Conservation (phyloP, 2,888 invertebrate genomes). For the Eutolmus rufibarbis region DNA sequence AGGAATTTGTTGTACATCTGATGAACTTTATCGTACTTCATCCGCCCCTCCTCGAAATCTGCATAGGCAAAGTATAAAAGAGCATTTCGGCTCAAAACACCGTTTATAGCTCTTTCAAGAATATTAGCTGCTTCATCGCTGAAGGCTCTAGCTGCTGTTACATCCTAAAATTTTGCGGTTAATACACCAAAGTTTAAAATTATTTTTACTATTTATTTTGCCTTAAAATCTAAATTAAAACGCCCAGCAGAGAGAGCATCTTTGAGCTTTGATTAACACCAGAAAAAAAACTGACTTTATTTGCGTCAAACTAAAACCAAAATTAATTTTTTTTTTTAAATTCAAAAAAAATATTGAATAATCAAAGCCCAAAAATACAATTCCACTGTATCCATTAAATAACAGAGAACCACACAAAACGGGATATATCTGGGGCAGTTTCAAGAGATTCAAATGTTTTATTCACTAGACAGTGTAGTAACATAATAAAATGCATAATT, state of each 20-base stretch:
- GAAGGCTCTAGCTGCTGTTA: constrained; percentile 89
- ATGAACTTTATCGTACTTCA: constrained; percentile 96
- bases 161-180: constrained; percentile 71
- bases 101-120: constrained; percentile 91
- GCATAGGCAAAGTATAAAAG: constrained; percentile 97
- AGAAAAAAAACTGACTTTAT: not conserved
- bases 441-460: constrained; percentile 38
- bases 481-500: constrained; percentile 7
- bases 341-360: not conserved
- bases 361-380: constrained; percentile 45
- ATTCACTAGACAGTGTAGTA: constrained; percentile 21
- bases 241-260: constrained; percentile 54
- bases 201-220: not conserved
- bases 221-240: constrained; percentile 54
- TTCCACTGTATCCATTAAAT: constrained; percentile 48
- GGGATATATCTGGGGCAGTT: constrained; percentile 32
- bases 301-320: not conserved
- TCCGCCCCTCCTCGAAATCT: constrained; percentile 96
- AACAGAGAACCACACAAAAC: constrained; percentile 36
- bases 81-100: constrained; percentile 89
- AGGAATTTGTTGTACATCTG: constrained; percentile 93
- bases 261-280: constrained; percentile 54
- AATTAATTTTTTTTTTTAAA: not conserved
- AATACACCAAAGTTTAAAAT: not conserved
- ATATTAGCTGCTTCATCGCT: constrained; percentile 95